These are phyloP conservation scores for Microdon myrmicae DNA, from an alignment of 2,888 invertebrate species.

Conservation along the genomic window DNA sequence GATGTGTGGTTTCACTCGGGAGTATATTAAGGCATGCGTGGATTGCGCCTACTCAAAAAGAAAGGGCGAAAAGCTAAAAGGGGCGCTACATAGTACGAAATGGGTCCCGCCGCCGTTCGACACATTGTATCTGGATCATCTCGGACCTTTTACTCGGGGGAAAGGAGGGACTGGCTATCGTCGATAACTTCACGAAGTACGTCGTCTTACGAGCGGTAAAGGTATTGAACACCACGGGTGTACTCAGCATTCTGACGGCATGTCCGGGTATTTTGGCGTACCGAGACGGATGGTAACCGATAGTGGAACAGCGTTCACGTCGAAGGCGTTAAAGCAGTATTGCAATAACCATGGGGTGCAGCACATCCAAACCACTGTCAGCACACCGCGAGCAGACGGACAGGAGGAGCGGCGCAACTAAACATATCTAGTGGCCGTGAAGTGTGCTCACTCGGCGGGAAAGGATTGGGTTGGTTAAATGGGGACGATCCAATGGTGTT, in stretches of 20 bases:
- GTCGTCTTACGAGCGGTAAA: neutral
- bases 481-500: slow-evolving; percentile 3
- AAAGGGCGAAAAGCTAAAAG: neutral
- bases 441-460: no score
- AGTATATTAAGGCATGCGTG: slow-evolving; percentile 4
- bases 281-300: slow-evolving; percentile 54
- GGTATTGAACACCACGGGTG: neutral
- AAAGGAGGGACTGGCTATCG: neutral
- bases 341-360: slow-evolving; percentile 40
- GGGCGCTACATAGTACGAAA: neutral
- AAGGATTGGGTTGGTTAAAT: slow-evolving; percentile 5
- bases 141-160: no score
- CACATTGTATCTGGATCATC: no score
- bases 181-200: neutral
- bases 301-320: slow-evolving; percentile 53
- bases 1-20: no score
- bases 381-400: slow-evolving; percentile 49
- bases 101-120: neutral
- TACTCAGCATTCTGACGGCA: slow-evolving; percentile 27
- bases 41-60: slow-evolving; percentile 3
- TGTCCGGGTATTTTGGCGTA: slow-evolving; percentile 52
- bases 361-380: slow-evolving; percentile 52
- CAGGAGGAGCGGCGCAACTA: slow-evolving; percentile 37
- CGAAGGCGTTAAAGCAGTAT: slow-evolving; percentile 46
- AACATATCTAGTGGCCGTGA: no score